Evolutionary conservation across 2,888 invertebrate genomes (phyloP), one percentile per base, ranked within the genome.

Genomic region (Sinohyriopsis cumingii): DNA sequence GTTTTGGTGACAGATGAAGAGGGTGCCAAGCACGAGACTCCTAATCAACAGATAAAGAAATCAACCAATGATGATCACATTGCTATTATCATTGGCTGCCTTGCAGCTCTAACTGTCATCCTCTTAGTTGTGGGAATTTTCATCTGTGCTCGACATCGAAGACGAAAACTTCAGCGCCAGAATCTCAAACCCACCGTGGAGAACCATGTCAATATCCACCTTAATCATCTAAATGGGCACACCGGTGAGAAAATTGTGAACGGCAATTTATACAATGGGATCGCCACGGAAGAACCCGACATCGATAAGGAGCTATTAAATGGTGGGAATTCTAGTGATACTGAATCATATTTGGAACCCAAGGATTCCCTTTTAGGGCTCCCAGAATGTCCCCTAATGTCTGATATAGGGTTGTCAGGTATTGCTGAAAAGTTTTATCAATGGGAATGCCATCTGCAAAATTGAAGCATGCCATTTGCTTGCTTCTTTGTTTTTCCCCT

Each of bases 121-220:
- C 92, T 95, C 66, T 91, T 95, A 3, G 91, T 95, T 25, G 94
- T 93, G 3, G 93, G 93, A 15, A 93, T 93, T 55, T 93, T 95
- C 82, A 91, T 95, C 65, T 93, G 95, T 69, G 70, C 80, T 59
- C 76, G 78, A 55, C 84, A 84, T 67, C 80, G 83, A 71, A 84
- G 80, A 74, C 81, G 80, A 68, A 83, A 82, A 68, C 78, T 79
- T 15, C 81, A 80, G 55, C 77, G 77, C 57, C 76, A 81, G 62
- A 84, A 84, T 64, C 83, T 83, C 3, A 77, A 77, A 15, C 74
- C 78, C 59, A 78, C 70, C 55, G 71, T 73, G 61, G 81, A 77
- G 59, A 72, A 80, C 55, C 83, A 85, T 67, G 93, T 93, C 68
- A 92, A 92, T 75, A 93, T 94, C 77, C 93, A 93, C 88, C 93